Evolutionary conservation across 2,797 vertebrate genomes (phyloP).

Genomic region (Melanotaenia boesemani): DNA sequence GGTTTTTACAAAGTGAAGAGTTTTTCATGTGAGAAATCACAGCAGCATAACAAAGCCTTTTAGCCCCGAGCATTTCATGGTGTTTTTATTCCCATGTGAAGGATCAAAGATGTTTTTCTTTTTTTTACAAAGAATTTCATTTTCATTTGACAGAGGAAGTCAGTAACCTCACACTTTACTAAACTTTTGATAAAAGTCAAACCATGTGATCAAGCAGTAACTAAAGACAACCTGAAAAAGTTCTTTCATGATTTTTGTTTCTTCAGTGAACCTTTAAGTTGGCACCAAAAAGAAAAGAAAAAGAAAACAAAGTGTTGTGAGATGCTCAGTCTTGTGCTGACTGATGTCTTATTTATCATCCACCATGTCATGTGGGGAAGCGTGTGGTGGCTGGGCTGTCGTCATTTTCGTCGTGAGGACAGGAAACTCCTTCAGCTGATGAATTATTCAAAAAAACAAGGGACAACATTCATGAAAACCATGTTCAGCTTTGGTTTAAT

Average conservation of each 20-base stretch:
- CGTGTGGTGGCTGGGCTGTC: background rate
- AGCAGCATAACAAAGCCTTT: too few species aligned
- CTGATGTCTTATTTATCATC: background rate
- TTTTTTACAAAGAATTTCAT: too few species aligned
- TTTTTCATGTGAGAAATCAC: too few species aligned
- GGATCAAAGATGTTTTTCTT: too few species aligned
- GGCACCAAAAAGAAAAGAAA: background rate
- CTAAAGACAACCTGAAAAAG: too few species aligned
- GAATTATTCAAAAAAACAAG: background rate
- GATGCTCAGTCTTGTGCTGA: background rate
- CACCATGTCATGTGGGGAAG: background rate
- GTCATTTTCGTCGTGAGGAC: background rate
- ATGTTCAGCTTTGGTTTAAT: background rate
- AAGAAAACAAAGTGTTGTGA: background rate
- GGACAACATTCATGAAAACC: background rate
- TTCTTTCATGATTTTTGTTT: background rate
- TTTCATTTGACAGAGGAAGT: too few species aligned
- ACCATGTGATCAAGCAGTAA: too few species aligned
- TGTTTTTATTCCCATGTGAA: too few species aligned
- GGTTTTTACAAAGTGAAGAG: too few species aligned
- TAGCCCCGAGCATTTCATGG: too few species aligned
- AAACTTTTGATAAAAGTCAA: too few species aligned
- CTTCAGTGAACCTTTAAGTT: background rate
- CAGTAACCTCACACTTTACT: too few species aligned
- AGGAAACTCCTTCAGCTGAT: background rate